Conservation (phyloP, 2,888 invertebrate genomes). For the Linnaemya tessellans region DNA sequence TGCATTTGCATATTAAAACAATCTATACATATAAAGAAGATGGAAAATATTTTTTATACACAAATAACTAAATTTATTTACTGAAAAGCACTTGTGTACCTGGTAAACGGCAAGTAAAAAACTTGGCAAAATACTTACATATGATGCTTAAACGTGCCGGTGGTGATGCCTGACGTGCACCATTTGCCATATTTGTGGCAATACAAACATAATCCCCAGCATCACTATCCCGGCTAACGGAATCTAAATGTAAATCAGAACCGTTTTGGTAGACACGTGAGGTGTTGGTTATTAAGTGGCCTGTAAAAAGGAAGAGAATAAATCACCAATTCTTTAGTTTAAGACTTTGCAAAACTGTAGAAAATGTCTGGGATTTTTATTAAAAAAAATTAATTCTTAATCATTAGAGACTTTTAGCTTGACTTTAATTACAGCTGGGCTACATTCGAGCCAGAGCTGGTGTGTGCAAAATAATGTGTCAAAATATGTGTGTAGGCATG, state of each 20-base stretch:
- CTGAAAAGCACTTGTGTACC: background rate
- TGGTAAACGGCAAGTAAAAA: background rate
- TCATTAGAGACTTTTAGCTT: no score
- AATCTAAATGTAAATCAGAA: conserved; percentile 82
- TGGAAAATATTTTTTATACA: conserved; percentile 28
- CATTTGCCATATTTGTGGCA: conserved; percentile 81
- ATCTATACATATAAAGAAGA: background rate
- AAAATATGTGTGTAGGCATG: no score
- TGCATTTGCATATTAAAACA: conserved; percentile 19
- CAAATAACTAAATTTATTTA: conserved; percentile 24
- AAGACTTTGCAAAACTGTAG: background rate
- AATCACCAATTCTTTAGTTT: background rate
- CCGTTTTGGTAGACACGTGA: conserved; percentile 81
- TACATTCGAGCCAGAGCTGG: no score
- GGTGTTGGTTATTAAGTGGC: conserved; percentile 80
- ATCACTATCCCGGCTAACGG: conserved; percentile 80
- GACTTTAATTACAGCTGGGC: no score
- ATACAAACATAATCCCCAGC: conserved; percentile 83
- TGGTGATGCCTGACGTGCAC: conserved; percentile 83
- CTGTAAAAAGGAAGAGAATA: conserved; percentile 71
- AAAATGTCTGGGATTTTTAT: no score
- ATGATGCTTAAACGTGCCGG: conserved; percentile 82
- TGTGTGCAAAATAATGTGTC: no score
- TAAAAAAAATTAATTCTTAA: no score
- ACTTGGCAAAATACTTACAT: conserved; percentile 79